Percentiles rank a stretch among this genome's conserved stretches.
Evolutionary conservation across 2,797 vertebrate species (phyloP).

Genomic region (Tachyglossus aculeatus): DNA sequence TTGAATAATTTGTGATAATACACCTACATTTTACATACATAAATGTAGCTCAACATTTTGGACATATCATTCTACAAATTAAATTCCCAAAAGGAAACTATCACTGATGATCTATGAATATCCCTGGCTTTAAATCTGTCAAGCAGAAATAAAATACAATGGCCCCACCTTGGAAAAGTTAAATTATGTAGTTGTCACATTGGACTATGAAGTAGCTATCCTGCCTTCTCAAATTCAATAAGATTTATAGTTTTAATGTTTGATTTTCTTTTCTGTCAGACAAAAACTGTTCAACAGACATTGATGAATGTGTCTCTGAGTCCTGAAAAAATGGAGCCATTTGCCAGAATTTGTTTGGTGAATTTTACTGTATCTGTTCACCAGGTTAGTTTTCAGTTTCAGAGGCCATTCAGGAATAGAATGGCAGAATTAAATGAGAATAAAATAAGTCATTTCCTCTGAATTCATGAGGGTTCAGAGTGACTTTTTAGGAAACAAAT

Average conservation of each 20-base stretch:
- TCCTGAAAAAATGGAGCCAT: constrained; percentile 77
- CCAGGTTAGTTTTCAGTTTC: constrained; percentile 74
- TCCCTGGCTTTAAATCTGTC: constrained; percentile 46
- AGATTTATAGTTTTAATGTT: constrained; percentile 70
- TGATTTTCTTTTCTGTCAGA: constrained; percentile 74
- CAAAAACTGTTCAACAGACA: constrained; percentile 79
- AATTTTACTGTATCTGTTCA: constrained; percentile 71
- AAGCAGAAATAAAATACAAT: constrained; percentile 44
- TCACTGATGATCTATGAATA: constrained; percentile 25
- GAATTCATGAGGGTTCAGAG: not conserved
- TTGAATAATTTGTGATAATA: not conserved
- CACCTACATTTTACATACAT: constrained; percentile 1
- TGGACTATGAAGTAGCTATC: constrained; percentile 59
- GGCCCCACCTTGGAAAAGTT: constrained; percentile 41
- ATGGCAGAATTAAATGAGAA: constrained; percentile 17
- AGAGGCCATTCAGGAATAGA: constrained; percentile 12
- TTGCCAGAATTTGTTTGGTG: constrained; percentile 66
- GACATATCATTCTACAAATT: constrained; percentile 13
- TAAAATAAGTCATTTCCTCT: constrained; percentile 35
- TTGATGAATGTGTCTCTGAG: constrained; percentile 72
- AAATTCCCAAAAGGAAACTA: constrained; percentile 53
- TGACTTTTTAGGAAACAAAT: constrained; percentile 24
- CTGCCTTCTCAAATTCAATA: constrained; percentile 47
- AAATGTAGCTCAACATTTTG: constrained; percentile 17
- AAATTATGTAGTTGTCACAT: constrained; percentile 64